Base-by-base conservation (phyloP, 2,113 vertebrate genomes). In the Amphiprion percula region DNA sequence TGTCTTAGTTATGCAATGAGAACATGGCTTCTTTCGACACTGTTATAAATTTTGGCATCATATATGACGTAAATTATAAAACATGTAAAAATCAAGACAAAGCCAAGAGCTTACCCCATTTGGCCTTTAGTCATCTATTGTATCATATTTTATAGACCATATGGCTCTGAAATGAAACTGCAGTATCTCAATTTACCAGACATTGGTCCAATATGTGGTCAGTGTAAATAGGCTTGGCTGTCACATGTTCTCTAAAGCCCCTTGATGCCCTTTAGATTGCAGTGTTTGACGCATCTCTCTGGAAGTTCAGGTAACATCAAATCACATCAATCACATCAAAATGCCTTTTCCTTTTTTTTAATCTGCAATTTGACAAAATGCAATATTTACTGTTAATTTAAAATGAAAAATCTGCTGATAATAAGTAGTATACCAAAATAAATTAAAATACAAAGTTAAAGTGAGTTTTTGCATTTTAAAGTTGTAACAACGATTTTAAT, bases 191-290 rank as follows among this genome's bases (percentile, higher is more conserved):
- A 47, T 87, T 74, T 82, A 50, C 62, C 60, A 68, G 66, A 44
- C 65, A 87, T 87, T 68, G 84, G 80, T 85, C 79, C 73, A 47
- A 60, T 41, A 67, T 76, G 66, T 59, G 67, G 21, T 9, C 39
- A 8, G 52, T 73, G 66, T 74, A 71, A 78, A 77, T 54, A 52
- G 77, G 39, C 28, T 41, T 21, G 30, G 69, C 53, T 77, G 23
- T 60, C 69, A 64, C 49, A 47, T 68, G 55, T 74, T 83, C 65
- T 69, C 24, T 53, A 2, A 65, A 79, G 19, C 28, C 30, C 16
- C 37, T 15, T 9, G 0, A 60, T 66, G 15, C 30, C 41, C 28
- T 52, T 3, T 19, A 58, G 24, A 76, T 53, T 30, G 33, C 49
- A 37, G 28, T 26, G n/a, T 37, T 37, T 37, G 33, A 33, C 5